Base-by-base conservation (phyloP, 2,797 vertebrate genomes). In the Salarias fasciatus region DNA sequence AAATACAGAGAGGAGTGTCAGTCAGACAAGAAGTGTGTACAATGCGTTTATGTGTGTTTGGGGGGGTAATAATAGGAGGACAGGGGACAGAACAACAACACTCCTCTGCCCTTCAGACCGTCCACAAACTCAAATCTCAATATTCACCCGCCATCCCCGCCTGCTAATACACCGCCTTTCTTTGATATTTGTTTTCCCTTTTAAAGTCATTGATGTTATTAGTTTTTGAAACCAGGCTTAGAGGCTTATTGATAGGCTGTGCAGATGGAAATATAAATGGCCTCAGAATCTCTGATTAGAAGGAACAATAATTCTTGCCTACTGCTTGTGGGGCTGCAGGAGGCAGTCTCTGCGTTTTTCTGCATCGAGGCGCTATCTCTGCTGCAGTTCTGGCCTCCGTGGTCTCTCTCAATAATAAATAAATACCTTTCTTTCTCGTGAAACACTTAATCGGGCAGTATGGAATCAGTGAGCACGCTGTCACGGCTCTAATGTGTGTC, bases 111-210 rank as follows among this genome's bases (percentile, higher is more conserved):
- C 75, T 80, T 80, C 69, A 75, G 53, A 79, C 54, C 28, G n/a
- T 78, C 70, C 46, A 50, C 69, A 70, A 77, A 76, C 72, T 62
- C 66, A 60, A 82, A 85, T 86, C 83, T 84, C 69, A 80, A 86
- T 82, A 81, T 81, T 83, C 82, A 73, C 38, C 62, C 59, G 8
- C 64, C 56, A 46, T 77, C 70, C 69, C 72, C 49, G 53, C 40
- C 44, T 54, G 68, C 76, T 85, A 82, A 90, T 84, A 72, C 63
- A 12, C 73, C 28, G 42, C 60, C 74, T 69, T 68, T 67, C 86
- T 92, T 88, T 92, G 85, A 85, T 88, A 88, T 89, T 80, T 88
- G 69, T 86, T 90, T 89, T 89, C 77, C 75, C 69, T 85, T 91
- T 88, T 86, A 75, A 82, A 88, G 80, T 83, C 80, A 82, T 82